Evolutionary conservation across 2,888 invertebrate genomes (phyloP), one percentile per base, ranked within the genome.

Genomic region (Epirrhoe alternata): DNA sequence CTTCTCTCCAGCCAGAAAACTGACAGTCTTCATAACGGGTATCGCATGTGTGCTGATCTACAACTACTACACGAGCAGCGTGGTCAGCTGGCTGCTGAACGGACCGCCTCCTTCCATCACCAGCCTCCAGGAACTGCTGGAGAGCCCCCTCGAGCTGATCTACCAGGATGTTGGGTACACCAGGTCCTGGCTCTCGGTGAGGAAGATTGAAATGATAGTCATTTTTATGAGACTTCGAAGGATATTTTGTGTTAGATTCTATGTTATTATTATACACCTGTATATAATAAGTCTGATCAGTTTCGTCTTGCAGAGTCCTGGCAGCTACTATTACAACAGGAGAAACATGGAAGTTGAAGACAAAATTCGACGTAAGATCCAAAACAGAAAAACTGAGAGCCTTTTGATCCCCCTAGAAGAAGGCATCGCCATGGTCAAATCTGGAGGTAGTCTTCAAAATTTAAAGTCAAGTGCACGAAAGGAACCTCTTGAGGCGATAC

Each of bases 51-150:
- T 94, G 0, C 79, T 95, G 12, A 83, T 94, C 3, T 94, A 94
- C 81, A 94, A 94, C 77, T 94, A 94, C 81, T 95, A 94, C 79
- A 94, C 94, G 0, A 94, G 94, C 54, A 94, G 94, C 68, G 94
- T 95, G 12, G 94, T 95, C 5, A 94, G 94, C 57, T 94, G 94
- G 80, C 80, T 94, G 5, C 83, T 95, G 38, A 94, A 88, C 55
- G 92, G 90, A 0, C 90, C 92, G 0, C 93, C 94, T 0, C 87
- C 89, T 4, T 88, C 92, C 50, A 89, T 94, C 63, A 91, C 87
- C 78, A 92, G 92, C 1, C 78, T 94, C 45, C 76, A 85, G 62
- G 94, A 94, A 74, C 84, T 94, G 5, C 77, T 93, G 6, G 87
- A 93, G 0, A 94, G 94, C 71, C 86, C 90, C 0, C 77, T 94